Evolutionary conservation across 2,888 invertebrate species (phyloP).

Genomic region (Hyposoter dolosus): DNA sequence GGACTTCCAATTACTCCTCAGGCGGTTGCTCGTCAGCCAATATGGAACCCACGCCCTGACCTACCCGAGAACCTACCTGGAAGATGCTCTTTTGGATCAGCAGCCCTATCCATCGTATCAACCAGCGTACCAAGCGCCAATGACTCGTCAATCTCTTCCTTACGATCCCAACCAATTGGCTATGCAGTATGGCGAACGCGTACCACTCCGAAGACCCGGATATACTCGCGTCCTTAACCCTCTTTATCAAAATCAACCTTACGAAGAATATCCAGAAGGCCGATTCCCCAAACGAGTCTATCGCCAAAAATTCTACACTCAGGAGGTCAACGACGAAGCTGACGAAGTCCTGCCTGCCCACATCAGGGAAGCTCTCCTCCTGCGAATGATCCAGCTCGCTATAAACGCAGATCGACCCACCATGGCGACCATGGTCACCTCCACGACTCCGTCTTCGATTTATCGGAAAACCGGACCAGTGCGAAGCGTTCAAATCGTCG

Average conservation of each 20-base stretch:
- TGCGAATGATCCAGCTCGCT: slow-evolving; percentile 90
- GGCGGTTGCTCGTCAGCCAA: slow-evolving; percentile 88
- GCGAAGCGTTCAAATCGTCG: slow-evolving; percentile 90
- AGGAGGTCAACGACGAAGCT: slow-evolving; percentile 82
- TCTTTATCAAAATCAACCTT: slow-evolving; percentile 78
- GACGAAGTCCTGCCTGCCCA: slow-evolving; percentile 89
- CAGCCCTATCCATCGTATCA: slow-evolving; percentile 84
- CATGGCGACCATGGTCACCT: slow-evolving; percentile 83
- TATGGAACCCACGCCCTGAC: slow-evolving; percentile 81
- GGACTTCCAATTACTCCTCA: slow-evolving; percentile 89
- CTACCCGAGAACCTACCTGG: slow-evolving; percentile 82
- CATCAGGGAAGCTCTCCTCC: slow-evolving; percentile 89
- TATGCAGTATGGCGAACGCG: slow-evolving; percentile 78
- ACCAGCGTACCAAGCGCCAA: slow-evolving; percentile 80
- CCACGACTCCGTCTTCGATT: slow-evolving; percentile 76
- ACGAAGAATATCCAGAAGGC: slow-evolving; percentile 81
- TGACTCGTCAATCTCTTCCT: slow-evolving; percentile 74
- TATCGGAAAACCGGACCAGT: slow-evolving; percentile 86
- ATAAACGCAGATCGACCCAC: slow-evolving; percentile 87
- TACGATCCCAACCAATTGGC: slow-evolving; percentile 73
- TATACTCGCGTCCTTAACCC: slow-evolving; percentile 75
- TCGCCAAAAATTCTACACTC: slow-evolving; percentile 80
- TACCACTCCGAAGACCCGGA: slow-evolving; percentile 77
- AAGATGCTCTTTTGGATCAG: slow-evolving; percentile 83
- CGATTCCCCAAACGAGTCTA: slow-evolving; percentile 81